Percentiles rank a stretch among this genome's conserved stretches.
phyloP scores from a whole-genome alignment of 2,797 vertebrate species.

The Phrynocephalus vlangalii region DNA sequence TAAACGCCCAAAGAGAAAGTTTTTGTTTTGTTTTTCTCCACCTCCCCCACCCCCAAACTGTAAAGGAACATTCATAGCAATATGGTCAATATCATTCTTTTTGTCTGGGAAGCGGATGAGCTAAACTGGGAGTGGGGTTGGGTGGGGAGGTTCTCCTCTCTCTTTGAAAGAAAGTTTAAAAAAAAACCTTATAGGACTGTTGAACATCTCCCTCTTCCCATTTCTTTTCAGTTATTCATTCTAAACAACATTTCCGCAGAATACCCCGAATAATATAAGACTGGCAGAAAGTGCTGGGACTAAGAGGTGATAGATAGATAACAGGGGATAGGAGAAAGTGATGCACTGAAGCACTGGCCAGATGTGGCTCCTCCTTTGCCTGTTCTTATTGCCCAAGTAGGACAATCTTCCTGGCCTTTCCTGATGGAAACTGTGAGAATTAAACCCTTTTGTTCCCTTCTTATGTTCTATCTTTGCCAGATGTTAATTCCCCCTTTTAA shows the following conservation, averaged over 20 bases:
- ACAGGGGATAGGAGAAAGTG: background rate
- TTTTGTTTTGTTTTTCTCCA: no score
- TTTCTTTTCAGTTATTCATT: background rate
- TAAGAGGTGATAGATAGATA: background rate
- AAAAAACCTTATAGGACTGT: background rate
- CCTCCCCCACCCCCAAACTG: no score
- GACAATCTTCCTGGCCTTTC: background rate
- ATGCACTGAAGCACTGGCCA: background rate
- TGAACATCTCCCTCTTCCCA: background rate
- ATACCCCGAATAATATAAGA: background rate
- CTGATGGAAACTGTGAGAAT: background rate
- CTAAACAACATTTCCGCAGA: background rate
- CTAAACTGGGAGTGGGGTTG: no score
- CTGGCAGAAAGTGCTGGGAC: background rate
- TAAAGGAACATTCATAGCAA: no score
- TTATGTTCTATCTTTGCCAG: no score
- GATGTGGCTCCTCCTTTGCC: background rate
- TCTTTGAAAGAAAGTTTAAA: no score
- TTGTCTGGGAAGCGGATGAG: no score
- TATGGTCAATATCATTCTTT: no score
- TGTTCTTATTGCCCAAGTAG: background rate
- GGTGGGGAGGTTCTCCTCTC: no score
- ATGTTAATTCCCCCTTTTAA: no score
- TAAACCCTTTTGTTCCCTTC: background rate
- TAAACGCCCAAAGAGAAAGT: no score